A percentile compares a stretch with the other conserved stretches of the same genome.
These are phyloP conservation scores for Drosophila birchii DNA, from an alignment of 2,888 invertebrate species.

Conservation along the genomic window DNA sequence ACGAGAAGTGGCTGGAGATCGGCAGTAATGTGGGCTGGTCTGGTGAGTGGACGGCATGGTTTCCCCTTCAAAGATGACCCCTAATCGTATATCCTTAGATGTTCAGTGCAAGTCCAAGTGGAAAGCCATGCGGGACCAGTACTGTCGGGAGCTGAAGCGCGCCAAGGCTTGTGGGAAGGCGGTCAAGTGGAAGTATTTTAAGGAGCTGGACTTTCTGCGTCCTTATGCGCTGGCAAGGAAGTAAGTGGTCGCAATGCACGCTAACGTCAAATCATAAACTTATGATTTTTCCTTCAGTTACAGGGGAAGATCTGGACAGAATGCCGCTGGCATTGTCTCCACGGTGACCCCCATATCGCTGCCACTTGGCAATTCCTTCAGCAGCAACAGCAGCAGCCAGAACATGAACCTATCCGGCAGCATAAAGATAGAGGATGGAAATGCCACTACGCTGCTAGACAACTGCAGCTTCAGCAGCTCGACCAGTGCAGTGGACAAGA, in stretches of 20 bases:
- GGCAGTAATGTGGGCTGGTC: conserved; percentile 79
- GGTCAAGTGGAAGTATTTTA: conserved; percentile 83
- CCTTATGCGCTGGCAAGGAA: conserved; percentile 82
- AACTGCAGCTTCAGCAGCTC: conserved; percentile 54
- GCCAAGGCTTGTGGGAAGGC: conserved; percentile 77
- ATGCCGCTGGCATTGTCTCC: conserved; percentile 29
- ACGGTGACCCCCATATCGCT: conserved; percentile 21
- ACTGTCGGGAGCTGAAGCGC: conserved; percentile 82
- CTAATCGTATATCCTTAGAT: conserved; percentile 52
- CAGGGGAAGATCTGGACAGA: conserved; percentile 68
- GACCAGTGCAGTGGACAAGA: conserved; percentile 49
- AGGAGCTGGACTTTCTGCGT: conserved; percentile 81
- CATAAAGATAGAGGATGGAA: conserved; percentile 77
- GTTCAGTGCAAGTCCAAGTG: conserved; percentile 82
- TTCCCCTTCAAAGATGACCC: conserved; percentile 1
- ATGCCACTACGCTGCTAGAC: conserved; percentile 54
- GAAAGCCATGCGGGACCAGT: conserved; percentile 84
- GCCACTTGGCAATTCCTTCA: conserved; percentile 55
- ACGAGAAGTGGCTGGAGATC: conserved; percentile 81
- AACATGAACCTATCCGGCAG: conserved; percentile 55
- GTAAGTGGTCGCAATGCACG: conserved; percentile 56
- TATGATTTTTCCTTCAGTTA: conserved; percentile 59
- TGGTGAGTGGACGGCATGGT: conserved; percentile 60
- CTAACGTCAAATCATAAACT: background rate
- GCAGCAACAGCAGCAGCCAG: conserved; percentile 71